Evolutionary conservation across 2,113 vertebrate genomes (phyloP), one percentile per base, ranked within the genome.

Genomic region (Pluvialis apricaria): DNA sequence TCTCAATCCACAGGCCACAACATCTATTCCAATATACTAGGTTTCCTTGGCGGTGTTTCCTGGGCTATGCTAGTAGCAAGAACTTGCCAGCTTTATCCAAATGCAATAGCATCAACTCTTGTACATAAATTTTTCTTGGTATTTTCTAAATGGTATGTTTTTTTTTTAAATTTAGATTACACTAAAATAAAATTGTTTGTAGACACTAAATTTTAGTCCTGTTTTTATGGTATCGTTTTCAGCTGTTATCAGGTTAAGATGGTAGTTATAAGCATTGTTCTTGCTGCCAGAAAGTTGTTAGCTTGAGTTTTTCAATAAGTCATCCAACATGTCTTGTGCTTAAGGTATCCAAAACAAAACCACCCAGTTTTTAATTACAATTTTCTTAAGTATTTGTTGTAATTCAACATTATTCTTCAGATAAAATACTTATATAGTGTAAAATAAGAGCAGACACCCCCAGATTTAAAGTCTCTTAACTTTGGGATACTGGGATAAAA

Each of bases 111-210:
- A 66, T 99, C 99, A 96, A 99, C 99, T 83, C 98, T 99, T 96
- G 99, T 99, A 97, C 98, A 98, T 97, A 99, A 99, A 97, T 99
- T 99, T 98, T 99, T 99, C 97, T 98, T 99, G 97, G 98, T 99
- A 96, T 99, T 99, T 98, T 99, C 98, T 97, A 99, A 99, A 98
- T 99, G 99, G 99, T 99, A 98, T 98, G 99, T 98, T 96, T 95
- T 62, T 51, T 71, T 82, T 91, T 21, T 86, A 25, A 80, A 95
- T 98, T 92, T 97, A 98, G 97, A 97, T 98, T 97, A 96, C 96
- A 97, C 96, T 98, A 98, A 98, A 98, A 98, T 98, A 98, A 98
- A 98, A 97, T 97, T 92, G 96, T 97, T 98, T 98, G 96, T 98
- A 98, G 98, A 98, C 98, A 98, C 98, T 98, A 94, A 97, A 98